These are phyloP conservation scores for Stichodactyla helianthus DNA, from an alignment of 64 coral and sea anemone genomes.

Conservation along the genomic window DNA sequence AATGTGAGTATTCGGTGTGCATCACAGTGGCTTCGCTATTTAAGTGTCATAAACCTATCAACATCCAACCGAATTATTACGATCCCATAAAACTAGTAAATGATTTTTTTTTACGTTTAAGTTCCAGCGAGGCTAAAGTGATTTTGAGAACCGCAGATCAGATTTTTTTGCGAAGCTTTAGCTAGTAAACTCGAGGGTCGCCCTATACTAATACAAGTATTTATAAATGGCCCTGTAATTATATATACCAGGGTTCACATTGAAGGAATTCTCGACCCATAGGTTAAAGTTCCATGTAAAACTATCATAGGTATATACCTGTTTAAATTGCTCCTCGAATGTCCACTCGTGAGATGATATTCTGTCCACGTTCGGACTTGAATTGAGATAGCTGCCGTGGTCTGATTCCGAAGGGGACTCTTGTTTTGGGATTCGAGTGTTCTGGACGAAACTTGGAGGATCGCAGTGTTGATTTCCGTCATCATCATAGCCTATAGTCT, in stretches of 20 bases:
- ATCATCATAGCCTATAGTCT: conserved; percentile 54
- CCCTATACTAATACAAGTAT: background rate
- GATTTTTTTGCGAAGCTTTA: background rate
- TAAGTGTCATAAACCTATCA: background rate
- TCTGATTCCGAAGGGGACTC: conserved; percentile 49
- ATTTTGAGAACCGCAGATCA: background rate
- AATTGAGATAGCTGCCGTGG: conserved; percentile 44
- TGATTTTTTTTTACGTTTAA: background rate
- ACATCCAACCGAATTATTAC: background rate
- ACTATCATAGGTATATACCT: conserved; percentile 43
- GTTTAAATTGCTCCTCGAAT: conserved; percentile 93
- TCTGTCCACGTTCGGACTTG: conserved; percentile 61
- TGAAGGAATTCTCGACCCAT: background rate
- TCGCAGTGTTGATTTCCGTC: conserved; percentile 61
- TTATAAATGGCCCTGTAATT: background rate
- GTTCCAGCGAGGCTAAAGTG: background rate
- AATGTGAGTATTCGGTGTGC: background rate
- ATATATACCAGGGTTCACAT: background rate
- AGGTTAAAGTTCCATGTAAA: conserved; percentile 6
- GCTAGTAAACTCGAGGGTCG: background rate
- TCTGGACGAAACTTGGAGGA: conserved; percentile 40
- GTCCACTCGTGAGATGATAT: conserved; percentile 88
- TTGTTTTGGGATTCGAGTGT: conserved; percentile 54
- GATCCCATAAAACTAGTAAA: background rate
- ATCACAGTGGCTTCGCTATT: background rate